phyloP scores from a whole-genome alignment of 1,140 invertebrate genomes.

The Dolichoris vasculosae region DNA sequence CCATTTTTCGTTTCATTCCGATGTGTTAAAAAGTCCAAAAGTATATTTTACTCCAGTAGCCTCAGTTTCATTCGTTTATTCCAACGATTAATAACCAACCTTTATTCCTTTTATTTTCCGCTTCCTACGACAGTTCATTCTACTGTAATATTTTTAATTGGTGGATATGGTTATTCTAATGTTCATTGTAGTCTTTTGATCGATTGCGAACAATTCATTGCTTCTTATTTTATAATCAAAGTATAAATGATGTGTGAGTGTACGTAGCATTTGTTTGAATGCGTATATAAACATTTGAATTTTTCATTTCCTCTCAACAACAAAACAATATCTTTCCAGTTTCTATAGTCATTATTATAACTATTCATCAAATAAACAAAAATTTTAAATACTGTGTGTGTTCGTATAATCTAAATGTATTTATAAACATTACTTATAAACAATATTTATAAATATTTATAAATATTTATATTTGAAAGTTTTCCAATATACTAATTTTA shows the following conservation, averaged over 20 bases:
- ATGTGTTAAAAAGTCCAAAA: constrained; percentile 13
- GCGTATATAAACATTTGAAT: neutral
- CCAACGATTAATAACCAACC: neutral
- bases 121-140: constrained; percentile 9
- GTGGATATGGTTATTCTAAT: constrained; percentile 50
- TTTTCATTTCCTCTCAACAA: neutral
- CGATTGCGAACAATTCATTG: constrained; percentile 32
- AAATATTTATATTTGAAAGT: constrained; percentile 3
- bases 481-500: constrained; percentile 15
- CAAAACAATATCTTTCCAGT: neutral
- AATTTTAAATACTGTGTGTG: neutral
- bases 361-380: constrained; percentile 19
- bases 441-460: neutral
- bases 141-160: constrained; percentile 45
- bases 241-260: constrained; percentile 17
- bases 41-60: neutral
- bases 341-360: constrained; percentile 1
- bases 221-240: constrained; percentile 44
- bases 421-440: neutral
- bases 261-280: constrained; percentile 50
- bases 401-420: neutral
- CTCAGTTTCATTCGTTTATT: neutral
- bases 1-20: constrained; percentile 22
- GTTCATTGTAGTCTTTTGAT: constrained; percentile 46
- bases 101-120: constrained; percentile 14